phyloP scores from a whole-genome alignment of 2,797 vertebrate species.

The Sebastes taczanowskii region DNA sequence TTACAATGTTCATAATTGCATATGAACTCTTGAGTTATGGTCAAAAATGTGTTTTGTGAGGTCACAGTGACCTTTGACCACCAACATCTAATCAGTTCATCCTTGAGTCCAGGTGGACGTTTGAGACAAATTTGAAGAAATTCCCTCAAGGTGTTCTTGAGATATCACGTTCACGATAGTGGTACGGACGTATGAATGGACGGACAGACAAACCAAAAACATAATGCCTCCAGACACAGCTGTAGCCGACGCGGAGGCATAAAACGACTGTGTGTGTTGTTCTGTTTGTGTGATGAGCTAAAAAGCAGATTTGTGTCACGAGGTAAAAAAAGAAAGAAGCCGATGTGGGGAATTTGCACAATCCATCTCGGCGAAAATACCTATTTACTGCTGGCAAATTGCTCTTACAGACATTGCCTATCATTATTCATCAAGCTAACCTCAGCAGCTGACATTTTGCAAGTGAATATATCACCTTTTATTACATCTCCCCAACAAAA shows the following conservation, averaged over 20 bases:
- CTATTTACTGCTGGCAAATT: slow-evolving; percentile 18
- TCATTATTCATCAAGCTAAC: slow-evolving; percentile 38
- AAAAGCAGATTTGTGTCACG: slow-evolving; percentile 11
- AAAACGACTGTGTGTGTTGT: not conserved
- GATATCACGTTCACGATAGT: too few relatives aligned
- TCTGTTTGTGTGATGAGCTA: not conserved
- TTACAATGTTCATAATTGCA: too few relatives aligned
- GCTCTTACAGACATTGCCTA: slow-evolving; percentile 15
- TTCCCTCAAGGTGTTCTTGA: too few relatives aligned
- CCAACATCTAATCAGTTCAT: too few relatives aligned
- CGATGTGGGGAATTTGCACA: slow-evolving; percentile 5
- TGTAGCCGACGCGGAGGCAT: not conserved
- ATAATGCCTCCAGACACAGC: too few relatives aligned
- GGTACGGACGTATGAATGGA: too few relatives aligned
- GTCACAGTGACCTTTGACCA: too few relatives aligned
- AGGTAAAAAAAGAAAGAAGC: not conserved
- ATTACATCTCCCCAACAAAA: not conserved
- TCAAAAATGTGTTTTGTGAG: too few relatives aligned
- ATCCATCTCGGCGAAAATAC: slow-evolving; percentile 30
- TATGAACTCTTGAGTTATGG: too few relatives aligned
- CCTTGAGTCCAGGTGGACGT: too few relatives aligned
- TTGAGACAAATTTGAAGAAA: too few relatives aligned
- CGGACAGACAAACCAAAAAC: too few relatives aligned
- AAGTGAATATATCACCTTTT: slow-evolving; percentile 13
- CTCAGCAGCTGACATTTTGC: slow-evolving; percentile 18